phyloP scores from a whole-genome alignment of 2,113 vertebrate genomes.

The Lasiurus cinereus region DNA sequence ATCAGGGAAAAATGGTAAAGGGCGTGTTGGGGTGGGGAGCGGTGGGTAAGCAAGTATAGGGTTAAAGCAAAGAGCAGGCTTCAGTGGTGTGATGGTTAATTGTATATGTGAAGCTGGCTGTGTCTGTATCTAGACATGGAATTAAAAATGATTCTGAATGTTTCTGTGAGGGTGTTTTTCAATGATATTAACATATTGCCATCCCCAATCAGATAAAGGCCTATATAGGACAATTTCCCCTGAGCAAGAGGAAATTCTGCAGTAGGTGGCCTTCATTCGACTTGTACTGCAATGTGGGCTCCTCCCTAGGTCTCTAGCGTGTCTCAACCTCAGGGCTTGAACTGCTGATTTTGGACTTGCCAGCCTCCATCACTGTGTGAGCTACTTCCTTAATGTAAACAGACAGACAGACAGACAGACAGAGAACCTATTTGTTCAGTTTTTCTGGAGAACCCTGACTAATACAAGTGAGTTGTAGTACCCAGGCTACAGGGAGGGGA shows the following conservation, averaged over 20 bases:
- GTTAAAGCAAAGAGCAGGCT: not conserved
- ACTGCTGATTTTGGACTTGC: not conserved
- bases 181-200: not conserved
- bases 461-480: not conserved
- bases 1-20: not conserved
- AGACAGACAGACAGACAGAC: not conserved
- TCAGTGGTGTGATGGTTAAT: not conserved
- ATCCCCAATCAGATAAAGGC: not conserved
- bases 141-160: not conserved
- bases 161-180: not conserved
- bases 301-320: not conserved
- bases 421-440: not conserved
- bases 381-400: not conserved
- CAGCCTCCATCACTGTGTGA: not conserved
- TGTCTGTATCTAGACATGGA: not conserved
- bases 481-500: not conserved
- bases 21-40: not conserved
- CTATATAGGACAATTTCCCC: not conserved
- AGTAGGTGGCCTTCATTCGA: not conserved
- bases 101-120: not conserved
- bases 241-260: not conserved
- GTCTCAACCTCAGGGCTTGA: not conserved
- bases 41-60: not conserved
- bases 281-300: not conserved
- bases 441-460: not conserved